Evolutionary conservation across 37 sponge, comb jelly and placozoan species (phyloP).

Genomic region (Geodia barretti): DNA sequence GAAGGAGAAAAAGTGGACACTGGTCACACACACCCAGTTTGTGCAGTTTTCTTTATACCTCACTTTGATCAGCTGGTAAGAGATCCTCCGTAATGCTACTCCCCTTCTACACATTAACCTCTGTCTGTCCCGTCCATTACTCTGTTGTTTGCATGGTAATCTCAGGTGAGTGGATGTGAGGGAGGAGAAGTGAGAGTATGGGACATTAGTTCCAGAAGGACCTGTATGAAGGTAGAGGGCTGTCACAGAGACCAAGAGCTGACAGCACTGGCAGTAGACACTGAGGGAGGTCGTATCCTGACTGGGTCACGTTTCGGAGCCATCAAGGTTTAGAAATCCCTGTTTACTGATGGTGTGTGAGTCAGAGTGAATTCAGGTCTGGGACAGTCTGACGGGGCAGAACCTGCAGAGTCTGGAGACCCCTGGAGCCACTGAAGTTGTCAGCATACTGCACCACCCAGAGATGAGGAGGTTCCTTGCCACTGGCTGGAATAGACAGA

Average conservation of each 20-base stretch:
- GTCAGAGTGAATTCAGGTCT: conserved; percentile 54
- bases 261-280: conserved; percentile 87
- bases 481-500: conserved; percentile 87
- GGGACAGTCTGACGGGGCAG: conserved; percentile 74
- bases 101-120: background rate
- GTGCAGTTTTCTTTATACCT: conserved; percentile 56
- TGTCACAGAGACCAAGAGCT: conserved; percentile 86
- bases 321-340: conserved; percentile 65
- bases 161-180: conserved; percentile 92
- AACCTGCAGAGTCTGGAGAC: conserved; percentile 60
- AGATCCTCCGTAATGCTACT: background rate
- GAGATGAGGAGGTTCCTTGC: conserved; percentile 75
- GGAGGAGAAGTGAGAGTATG: conserved; percentile 86
- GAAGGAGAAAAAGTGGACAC: background rate
- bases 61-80: conserved; percentile 47
- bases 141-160: background rate
- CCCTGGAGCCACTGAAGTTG: conserved; percentile 58
- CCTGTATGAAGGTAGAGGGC: conserved; percentile 52
- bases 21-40: conserved; percentile 50
- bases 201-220: conserved; percentile 83
- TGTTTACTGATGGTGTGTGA: too few species aligned
- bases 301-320: conserved; percentile 90
- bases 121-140: background rate
- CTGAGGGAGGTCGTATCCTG: conserved; percentile 69
- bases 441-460: conserved; percentile 69